Evolutionary conservation across 2,113 vertebrate species (phyloP), one percentile per base, ranked within the genome.

Genomic region (Tachysurus fulvidraco): DNA sequence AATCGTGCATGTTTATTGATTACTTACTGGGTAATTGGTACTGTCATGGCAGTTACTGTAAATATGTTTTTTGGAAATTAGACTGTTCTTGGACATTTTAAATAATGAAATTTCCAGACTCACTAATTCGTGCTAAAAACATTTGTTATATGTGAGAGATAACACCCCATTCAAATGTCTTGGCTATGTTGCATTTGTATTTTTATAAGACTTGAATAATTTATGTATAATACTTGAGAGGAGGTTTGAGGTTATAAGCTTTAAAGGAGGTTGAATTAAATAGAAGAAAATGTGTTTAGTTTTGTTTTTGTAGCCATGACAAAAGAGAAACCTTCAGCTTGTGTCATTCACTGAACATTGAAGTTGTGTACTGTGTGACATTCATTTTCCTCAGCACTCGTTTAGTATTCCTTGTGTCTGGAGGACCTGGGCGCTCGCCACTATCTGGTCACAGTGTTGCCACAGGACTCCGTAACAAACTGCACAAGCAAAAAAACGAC

Each of bases 381-480:
- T 59, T 44, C 80, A 30, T 55, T 90, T 79, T 94, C 59, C 76
- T 62, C 94, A 99, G 98, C 90, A 99, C 98, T 54, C 98, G 98
- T 89, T 94, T 99, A 95, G 96, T 99, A 83, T 98, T 99, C 93
- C 96, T 97, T 91, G 97, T 99, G 83, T 97, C 95, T 41, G 97
- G 96, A 0, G 97, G 98, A 86, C 97, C 96, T 30, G 96, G 96
- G 41, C 96, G 96, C 83, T 96, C 96, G 87, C 96, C 97, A 23
- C 95, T 99, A 94, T 95, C 95, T 5, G 98, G 98, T 17, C 94
- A 91, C 60, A 96, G 97, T 54, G 95, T 99, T 36, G 98, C 98
- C 86, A 93, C 95, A 46, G 94, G 94, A 0, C 96, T 99, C 4
- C 96, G 95, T 74, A 98, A 95, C 8, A 98, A 99, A 36, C 93